Conservation (phyloP, 1,140 invertebrate genomes). For the Drosophila grimshawi region DNA sequence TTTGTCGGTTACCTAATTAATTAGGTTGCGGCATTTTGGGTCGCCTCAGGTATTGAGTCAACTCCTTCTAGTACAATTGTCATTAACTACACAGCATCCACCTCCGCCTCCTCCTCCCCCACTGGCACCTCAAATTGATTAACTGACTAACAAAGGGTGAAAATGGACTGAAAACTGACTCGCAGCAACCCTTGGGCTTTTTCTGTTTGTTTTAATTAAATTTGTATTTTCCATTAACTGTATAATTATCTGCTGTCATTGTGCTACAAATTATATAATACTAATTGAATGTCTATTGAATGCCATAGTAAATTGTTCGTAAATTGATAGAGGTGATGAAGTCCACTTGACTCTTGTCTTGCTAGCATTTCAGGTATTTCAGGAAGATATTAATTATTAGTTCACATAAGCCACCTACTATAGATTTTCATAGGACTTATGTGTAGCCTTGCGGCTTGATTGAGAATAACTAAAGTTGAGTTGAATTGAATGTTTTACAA, state of each 20-base stretch:
- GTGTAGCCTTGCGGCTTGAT: no score
- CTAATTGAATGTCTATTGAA: constrained; percentile 35
- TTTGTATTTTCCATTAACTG: constrained; percentile 46
- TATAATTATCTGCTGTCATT: constrained; percentile 45
- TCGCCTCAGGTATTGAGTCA: constrained; percentile 39
- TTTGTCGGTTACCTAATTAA: constrained; percentile 54
- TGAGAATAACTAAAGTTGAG: no score
- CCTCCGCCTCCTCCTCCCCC: background rate
- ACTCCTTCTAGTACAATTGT: constrained; percentile 27
- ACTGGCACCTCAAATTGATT: constrained; percentile 32
- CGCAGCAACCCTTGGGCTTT: constrained; percentile 39
- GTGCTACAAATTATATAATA: constrained; percentile 40
- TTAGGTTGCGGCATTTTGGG: constrained; percentile 49
- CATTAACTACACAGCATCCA: background rate
- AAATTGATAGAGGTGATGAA: background rate
- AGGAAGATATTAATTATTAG: background rate
- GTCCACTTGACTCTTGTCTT: background rate
- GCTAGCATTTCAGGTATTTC: background rate
- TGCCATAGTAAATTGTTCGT: background rate
- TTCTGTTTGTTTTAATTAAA: constrained; percentile 55
- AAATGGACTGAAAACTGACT: constrained; percentile 39
- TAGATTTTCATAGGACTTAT: no score
- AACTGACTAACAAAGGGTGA: constrained; percentile 38
- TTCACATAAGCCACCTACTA: no score
- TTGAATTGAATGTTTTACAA: no score